Percentiles rank a stretch among this genome's conserved stretches.
Conservation (phyloP, 2,113 vertebrate species). For the Trogon melanurus region DNA sequence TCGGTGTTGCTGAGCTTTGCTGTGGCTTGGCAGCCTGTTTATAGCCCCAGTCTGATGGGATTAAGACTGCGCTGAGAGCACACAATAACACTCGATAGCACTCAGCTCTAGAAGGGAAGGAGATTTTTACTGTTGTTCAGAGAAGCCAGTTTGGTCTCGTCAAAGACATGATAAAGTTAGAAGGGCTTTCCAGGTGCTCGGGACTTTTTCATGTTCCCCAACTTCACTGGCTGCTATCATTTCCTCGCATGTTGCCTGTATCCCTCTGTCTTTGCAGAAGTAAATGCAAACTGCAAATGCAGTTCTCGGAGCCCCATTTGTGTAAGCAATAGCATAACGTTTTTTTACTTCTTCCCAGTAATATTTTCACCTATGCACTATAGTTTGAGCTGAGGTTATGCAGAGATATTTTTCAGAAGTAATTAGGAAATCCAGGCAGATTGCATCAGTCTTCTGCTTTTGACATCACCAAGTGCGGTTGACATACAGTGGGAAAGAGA, state of each 20-base stretch:
- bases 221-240: fast-evolving
- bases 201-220: not conserved
- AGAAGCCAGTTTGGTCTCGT: not conserved
- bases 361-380: not conserved
- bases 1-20: not conserved
- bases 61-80: not conserved
- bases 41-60: not conserved
- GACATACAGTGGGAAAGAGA: fast-evolving
- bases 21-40: not conserved
- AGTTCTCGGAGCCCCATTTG: not conserved
- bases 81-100: not conserved
- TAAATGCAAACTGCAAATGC: not conserved
- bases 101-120: not conserved
- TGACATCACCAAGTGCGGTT: not conserved
- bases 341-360: not conserved
- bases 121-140: not conserved
- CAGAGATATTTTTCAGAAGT: not conserved
- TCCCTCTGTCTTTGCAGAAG: not conserved
- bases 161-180: not conserved
- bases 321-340: not conserved
- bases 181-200: not conserved
- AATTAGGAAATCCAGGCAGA: not conserved
- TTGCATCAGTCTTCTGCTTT: not conserved
- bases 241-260: not conserved
- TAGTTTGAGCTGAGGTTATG: not conserved